These are phyloP conservation scores for Eretmocerus hayati DNA, from an alignment of 2,888 invertebrate genomes.

Conservation along the genomic window DNA sequence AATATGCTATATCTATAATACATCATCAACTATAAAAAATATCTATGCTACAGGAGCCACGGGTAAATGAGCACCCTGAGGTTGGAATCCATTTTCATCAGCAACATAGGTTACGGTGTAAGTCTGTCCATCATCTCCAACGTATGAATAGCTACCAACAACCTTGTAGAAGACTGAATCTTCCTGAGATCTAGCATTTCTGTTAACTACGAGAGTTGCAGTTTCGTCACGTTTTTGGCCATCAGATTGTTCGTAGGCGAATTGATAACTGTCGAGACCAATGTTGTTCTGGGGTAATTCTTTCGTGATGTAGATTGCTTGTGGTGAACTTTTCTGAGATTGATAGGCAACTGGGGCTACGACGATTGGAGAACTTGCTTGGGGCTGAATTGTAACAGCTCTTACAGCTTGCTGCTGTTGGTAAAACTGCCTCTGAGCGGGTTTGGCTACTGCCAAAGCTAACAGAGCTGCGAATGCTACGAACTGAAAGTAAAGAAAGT, in stretches of 20 bases:
- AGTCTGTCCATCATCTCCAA: constrained; percentile 24
- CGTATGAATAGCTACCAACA: constrained; percentile 31
- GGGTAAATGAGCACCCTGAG: constrained; percentile 25
- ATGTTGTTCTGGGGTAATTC: constrained; percentile 21
- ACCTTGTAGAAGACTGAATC: constrained; percentile 26
- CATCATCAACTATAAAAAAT: neutral
- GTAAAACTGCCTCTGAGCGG: neutral
- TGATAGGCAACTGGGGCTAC: too few relatives aligned
- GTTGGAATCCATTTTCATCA: constrained; percentile 33
- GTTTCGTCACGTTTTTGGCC: constrained; percentile 27
- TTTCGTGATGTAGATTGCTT: constrained; percentile 15
- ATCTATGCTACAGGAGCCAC: neutral
- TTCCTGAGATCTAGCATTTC: constrained; percentile 20
- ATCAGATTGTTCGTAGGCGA: constrained; percentile 22
- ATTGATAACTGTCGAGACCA: constrained; percentile 24
- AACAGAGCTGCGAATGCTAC: neutral
- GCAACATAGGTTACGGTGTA: constrained; percentile 31
- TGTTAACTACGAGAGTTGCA: constrained; percentile 29
- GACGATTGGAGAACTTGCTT: too few relatives aligned
- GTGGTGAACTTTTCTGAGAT: neutral
- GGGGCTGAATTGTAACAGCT: too few relatives aligned
- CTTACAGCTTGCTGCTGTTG: neutral
- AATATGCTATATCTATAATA: too few relatives aligned
- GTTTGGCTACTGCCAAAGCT: neutral
- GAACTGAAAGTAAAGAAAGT: too few relatives aligned